Base-by-base conservation (phyloP, 2,113 vertebrate species). In the Cyanistes caeruleus region DNA sequence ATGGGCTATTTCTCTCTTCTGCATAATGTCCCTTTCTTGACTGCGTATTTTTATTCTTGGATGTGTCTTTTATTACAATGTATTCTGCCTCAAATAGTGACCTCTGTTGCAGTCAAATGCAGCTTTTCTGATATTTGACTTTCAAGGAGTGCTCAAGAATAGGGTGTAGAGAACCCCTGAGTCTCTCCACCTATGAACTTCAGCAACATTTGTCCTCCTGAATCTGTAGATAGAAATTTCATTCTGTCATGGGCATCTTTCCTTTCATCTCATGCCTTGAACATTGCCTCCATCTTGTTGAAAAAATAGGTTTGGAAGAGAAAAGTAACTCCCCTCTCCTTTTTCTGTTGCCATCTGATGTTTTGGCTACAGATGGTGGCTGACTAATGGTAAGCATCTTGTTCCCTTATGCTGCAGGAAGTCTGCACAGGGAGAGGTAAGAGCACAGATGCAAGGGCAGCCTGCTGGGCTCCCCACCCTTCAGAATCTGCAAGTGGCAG, bases 401-500 rank as follows among this genome's bases (percentile, higher is more conserved):
- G 93, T 92, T 95, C 91, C 68, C 43, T 84, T 35, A 16, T 89
- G 91, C 56, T 93, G 23, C 76, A 89, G 89, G 91, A 95, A 95
- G 79, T 74, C 79, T 72, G 9, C 15, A 5, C 5, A 43, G 43
- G 43, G 33, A 88, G 70, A 70, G 70, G 60, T 27, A 59, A 89
- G 79, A 59, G 64, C 52, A 46, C 39, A 65, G 68, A 80, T 27
- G 43, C 67, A 33, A 24, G 2, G 20, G 33, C 48, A 84, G 68
- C 56, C 25, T 74, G 46, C 43, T 74, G 63, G 72, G 28, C 79
- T 93, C 44, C 44, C 44, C 28, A 31, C 5, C 7, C 63, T 48
- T 59, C 28, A 56, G 76, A 52, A 53, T 46, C 53, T 65, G 53
- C 16, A 39, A 74, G 63, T 33, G 46, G 37, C 33, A 60, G 35